Evolutionary conservation across 2,113 vertebrate genomes (phyloP), one percentile per base, ranked within the genome.

Genomic region (Hippocampus comes): DNA sequence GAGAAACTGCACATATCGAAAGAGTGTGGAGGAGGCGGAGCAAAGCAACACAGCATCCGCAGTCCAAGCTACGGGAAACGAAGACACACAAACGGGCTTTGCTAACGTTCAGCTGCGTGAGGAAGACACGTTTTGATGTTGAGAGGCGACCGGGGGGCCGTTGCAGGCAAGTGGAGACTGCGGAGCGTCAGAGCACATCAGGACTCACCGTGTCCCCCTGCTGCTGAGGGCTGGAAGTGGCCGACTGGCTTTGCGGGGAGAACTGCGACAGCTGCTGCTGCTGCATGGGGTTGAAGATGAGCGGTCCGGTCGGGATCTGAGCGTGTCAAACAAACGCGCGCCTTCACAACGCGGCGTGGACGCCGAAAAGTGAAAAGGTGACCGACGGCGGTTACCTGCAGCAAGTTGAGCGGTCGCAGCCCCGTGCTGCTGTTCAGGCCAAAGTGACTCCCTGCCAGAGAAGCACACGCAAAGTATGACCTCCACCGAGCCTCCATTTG

Each of bases 321-420:
- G 83, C 72, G 81, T 53, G 72, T 69, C 25, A 17, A 30, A 4
- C 27, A 60, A 51, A 61, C 66, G 73, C 41, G 68, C 41, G 79
- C 57, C 15, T 53, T 17, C 2, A 25, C 11, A 2, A 5, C 5
- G 20, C 20, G 49, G 49, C 18, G 30, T 20, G 21, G 64, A 72
- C 23, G 38, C 10, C 23, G 12, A 14, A 68, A 63, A 73, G 64
- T 68, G 51, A 46, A 34, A 41, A 30, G 49, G 53, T 71, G 75
- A 70, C 56, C 68, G 56, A 14, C 8, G 51, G 1, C 2, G 0
- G 20, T 18, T 57, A 99, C 97, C 96, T 98, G 97, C 63, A 98
- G 93, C 55, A 99, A 92, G 90, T 97, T 98, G 88, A 99, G 93
- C 20, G 95, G 95, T 84, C 94, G 93, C 85, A 98, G 90, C 87